Conservation (phyloP, 2,113 vertebrate species). For the Romanogobio albipinnatus region DNA sequence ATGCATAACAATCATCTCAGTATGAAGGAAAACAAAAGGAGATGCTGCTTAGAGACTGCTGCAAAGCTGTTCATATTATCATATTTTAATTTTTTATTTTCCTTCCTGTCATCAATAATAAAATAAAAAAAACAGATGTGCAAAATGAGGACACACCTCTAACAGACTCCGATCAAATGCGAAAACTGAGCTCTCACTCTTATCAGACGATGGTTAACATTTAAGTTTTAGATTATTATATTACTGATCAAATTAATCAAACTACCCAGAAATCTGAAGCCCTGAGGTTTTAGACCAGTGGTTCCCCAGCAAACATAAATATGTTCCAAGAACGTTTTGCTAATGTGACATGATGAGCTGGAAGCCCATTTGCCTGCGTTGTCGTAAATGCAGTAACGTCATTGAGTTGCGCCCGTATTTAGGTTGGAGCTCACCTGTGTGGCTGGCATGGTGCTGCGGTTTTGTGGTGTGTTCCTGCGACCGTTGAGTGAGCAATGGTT, state of each 20-base stretch:
- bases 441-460: too few relatives aligned
- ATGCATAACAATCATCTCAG: neutral
- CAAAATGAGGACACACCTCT: slow-evolving; percentile 20
- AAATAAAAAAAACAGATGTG: neutral
- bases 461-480: too few relatives aligned
- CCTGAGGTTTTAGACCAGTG: neutral
- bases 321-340: too few relatives aligned
- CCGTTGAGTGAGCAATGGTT: too few relatives aligned
- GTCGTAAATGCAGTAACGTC: too few relatives aligned
- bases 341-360: too few relatives aligned
- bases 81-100: neutral
- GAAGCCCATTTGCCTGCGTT: too few relatives aligned
- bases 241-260: neutral
- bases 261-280: neutral
- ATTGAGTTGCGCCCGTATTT: too few relatives aligned
- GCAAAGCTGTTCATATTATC: slow-evolving; percentile 15
- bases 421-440: too few relatives aligned
- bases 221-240: neutral
- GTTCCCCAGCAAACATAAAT: neutral
- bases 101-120: slow-evolving; percentile 23
- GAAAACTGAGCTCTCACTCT: neutral
- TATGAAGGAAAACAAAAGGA: neutral
- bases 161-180: neutral
- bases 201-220: neutral
- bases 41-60: neutral